Base-by-base conservation (phyloP, 2,797 vertebrate genomes). In the Florisuga fusca region DNA sequence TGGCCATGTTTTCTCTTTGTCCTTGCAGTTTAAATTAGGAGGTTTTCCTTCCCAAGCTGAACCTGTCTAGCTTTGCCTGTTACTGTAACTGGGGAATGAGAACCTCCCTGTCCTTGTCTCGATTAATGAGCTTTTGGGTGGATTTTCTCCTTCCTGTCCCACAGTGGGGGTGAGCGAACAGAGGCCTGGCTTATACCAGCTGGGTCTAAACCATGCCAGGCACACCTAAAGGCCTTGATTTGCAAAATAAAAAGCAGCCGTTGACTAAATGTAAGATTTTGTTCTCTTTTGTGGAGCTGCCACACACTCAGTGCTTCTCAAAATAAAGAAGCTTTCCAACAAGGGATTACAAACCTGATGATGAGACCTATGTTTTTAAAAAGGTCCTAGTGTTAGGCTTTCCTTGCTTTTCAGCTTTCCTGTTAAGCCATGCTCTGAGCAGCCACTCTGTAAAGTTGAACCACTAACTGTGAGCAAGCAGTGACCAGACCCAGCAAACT, bases 311-410 rank as follows among this genome's bases (percentile, higher is more conserved):
- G 10, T 34, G 11, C 9, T 84, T 31, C 33, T 63, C 34, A 34
- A 62, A 69, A 48, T 62, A 25, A 15, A 74, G 13, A 68, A 58
- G 1, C 1, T 51, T 68, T 50, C 15, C 68, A 73, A 27, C 6
- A 62, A 23, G 10, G 13, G 3, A 10, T 63, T 69, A 31, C 20
- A 66, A 82, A 75, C 3, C 5, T 51, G 18, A 53, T 0, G 6
- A 29, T 6, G 2, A 4, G 41, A 72, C 9, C 4, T 11, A 14
- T 0, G 0, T 55, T 55, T 73, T 33, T 31, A 18, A 51, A 89
- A 13, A 72, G 8, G 10, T 67, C 5, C 9, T 57, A 11, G 4
- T 15, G 16, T 29, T n/a, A 20, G 7, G 3, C 26, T 75, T 75
- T 58, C 6, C 14, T 50, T 27, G 26, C 2, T 45, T 54, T 86